phyloP scores from a whole-genome alignment of 2,888 invertebrate genomes.

The Pheosia gnoma region DNA sequence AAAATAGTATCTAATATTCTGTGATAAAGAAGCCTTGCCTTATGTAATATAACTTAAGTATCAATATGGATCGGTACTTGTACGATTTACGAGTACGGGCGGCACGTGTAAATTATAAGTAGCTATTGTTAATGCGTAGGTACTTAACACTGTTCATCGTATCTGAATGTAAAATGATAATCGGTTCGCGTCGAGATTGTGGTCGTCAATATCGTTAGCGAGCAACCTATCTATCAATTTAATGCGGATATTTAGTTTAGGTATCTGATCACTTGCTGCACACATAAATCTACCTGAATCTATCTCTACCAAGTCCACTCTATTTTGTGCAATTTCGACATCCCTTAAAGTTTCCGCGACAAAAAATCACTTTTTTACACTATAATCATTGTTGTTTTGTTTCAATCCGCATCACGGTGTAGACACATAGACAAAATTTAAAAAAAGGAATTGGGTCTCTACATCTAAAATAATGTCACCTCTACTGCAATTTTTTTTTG shows the following conservation, averaged over 20 bases:
- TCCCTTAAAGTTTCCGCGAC: too few species aligned
- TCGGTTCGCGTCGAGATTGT: constrained; percentile 22
- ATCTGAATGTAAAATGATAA: constrained; percentile 17
- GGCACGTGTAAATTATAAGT: constrained; percentile 6
- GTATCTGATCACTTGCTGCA: too few species aligned
- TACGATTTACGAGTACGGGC: background rate
- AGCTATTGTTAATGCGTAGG: background rate
- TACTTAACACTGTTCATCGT: background rate
- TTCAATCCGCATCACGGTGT: too few species aligned
- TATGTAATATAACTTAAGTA: too few species aligned
- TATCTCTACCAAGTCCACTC: background rate
- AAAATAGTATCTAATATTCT: background rate
- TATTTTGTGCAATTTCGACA: background rate
- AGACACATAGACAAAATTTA: too few species aligned
- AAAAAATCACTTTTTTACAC: too few species aligned
- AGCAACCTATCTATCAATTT: constrained; percentile 18
- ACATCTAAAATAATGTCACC: too few species aligned
- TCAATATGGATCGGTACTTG: background rate
- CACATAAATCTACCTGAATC: too few species aligned
- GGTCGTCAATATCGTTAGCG: constrained; percentile 34
- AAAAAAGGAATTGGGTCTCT: too few species aligned
- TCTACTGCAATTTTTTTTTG: too few species aligned
- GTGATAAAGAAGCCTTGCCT: background rate
- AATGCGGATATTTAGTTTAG: background rate
- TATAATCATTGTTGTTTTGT: too few species aligned